A percentile compares a stretch with the other conserved stretches of the same genome.
These are phyloP conservation scores for Bergia sp. DNA, from an alignment of 92 coral and sea anemone species.

Conservation along the genomic window DNA sequence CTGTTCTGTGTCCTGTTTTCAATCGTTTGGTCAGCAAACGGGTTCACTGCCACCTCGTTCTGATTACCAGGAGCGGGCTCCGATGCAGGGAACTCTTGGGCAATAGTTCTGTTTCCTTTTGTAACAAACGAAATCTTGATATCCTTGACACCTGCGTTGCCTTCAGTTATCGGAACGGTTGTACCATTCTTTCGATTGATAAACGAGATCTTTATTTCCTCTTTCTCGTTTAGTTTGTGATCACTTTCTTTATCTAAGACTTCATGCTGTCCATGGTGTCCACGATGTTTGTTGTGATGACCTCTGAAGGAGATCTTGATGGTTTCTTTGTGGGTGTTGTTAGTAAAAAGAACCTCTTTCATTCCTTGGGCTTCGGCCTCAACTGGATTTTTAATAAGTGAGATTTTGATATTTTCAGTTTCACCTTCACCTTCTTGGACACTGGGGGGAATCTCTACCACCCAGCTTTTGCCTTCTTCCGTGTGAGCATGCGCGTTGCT, in stretches of 20 bases:
- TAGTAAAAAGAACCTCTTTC: conserved; percentile 33
- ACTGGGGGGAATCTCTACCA: conserved; percentile 69
- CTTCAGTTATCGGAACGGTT: conserved; percentile 43
- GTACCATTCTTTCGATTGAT: conserved; percentile 56
- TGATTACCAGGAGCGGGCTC: conserved; percentile 36
- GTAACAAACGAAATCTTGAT: conserved; percentile 60
- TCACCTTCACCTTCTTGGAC: conserved; percentile 53
- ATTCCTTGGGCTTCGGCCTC: conserved; percentile 50
- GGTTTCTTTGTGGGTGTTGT: conserved; percentile 61
- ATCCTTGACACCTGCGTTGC: conserved; percentile 37
- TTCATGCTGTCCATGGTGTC: conserved; percentile 55
- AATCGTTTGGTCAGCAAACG: conserved; percentile 10
- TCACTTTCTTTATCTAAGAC: conserved; percentile 34
- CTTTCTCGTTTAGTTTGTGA: conserved; percentile 51
- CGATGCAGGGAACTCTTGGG: conserved; percentile 42
- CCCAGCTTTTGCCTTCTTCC: conserved; percentile 43
- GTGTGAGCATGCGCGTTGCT: conserved; percentile 13
- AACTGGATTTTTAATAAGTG: conserved; percentile 32
- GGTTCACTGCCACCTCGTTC: conserved; percentile 46
- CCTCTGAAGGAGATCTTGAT: conserved; percentile 77
- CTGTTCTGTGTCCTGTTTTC: not conserved
- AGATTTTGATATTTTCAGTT: conserved; percentile 38
- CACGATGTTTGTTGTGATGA: conserved; percentile 53
- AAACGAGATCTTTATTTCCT: conserved; percentile 76
- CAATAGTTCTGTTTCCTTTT: conserved; percentile 43